phyloP scores from a whole-genome alignment of 2,888 invertebrate genomes.

The Drosophila setosimentum region DNA sequence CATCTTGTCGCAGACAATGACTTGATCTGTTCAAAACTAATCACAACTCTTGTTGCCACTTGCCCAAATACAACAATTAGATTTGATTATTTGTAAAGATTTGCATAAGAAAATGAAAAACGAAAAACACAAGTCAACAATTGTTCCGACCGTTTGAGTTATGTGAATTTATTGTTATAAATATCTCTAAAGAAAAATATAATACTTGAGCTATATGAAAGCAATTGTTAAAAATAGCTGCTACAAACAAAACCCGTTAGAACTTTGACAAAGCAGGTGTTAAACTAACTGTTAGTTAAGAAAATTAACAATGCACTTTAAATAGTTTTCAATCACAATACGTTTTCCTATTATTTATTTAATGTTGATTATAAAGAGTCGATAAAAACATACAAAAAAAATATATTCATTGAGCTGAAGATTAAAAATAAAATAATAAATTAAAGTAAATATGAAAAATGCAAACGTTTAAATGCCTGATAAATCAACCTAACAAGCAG shows the following conservation, averaged over 20 bases:
- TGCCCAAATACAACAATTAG: conserved; percentile 61
- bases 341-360: too few species aligned
- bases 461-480: not conserved
- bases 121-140: conserved; percentile 40
- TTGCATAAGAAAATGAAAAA: conserved; percentile 33
- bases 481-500: not conserved
- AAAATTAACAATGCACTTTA: not conserved
- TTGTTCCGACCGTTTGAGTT: conserved; percentile 25
- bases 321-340: not conserved
- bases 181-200: conserved; percentile 20
- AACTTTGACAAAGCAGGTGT: not conserved
- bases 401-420: not conserved
- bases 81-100: conserved; percentile 40
- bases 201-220: conserved; percentile 15
- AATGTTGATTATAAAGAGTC: not conserved
- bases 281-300: not conserved
- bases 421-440: not conserved
- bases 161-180: conserved; percentile 39
- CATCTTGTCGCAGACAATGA: conserved; percentile 31
- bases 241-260: not conserved
- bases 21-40: conserved; percentile 23
- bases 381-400: not conserved
- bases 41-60: conserved; percentile 9
- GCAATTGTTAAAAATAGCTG: not conserved
- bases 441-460: not conserved